Base-by-base conservation (phyloP, 2,797 vertebrate species). In the Spondyliosoma cantharus region DNA sequence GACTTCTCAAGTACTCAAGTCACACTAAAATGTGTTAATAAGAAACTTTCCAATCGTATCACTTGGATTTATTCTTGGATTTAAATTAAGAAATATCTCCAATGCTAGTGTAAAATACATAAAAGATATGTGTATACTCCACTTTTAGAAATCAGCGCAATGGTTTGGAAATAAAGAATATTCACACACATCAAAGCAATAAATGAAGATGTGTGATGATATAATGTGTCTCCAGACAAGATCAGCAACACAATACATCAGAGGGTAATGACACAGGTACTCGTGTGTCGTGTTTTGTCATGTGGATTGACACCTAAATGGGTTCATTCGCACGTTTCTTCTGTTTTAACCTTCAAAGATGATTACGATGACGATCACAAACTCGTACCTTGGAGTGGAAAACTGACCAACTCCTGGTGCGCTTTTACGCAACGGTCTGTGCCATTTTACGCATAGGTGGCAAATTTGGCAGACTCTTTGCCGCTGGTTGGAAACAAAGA, bases 381-480 rank as follows among this genome's bases (percentile, higher is more conserved):
- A 64, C 27, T 12, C 43, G 5, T 20, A 42, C 15, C 5, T 11
- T 14, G 45, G 3, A 52, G 2, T 4, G 63, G 14, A 74, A 56
- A 71, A 9, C 13, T 53, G 50, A 56, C 19, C 2, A 50, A 48
- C 54, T 56, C 29, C 70, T 29, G 46, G 66, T 88, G 89, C 90
- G 84, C 88, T 63, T 91, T 91, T 86, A 87, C 87, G 83, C 90
- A 87, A 80, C 62, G 11, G 13, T 3, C 48, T 20, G 83, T 89
- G 81, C 76, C 79, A 76, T 86, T 89, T 88, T 81, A 85, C 84
- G 76, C 85, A 82, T 49, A 62, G 45, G 62, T 65, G 69, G 27
- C 64, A 61, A 7, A 77, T 71, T 63, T 67, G 53, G 24, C 67
- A 32, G 32, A 62, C 15, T 2, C 25, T 19, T 14, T 25, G 7